A percentile compares a stretch with the other conserved stretches of the same genome.
Evolutionary conservation across 2,797 vertebrate genomes (phyloP).

Genomic region (Podargus strigoides): DNA sequence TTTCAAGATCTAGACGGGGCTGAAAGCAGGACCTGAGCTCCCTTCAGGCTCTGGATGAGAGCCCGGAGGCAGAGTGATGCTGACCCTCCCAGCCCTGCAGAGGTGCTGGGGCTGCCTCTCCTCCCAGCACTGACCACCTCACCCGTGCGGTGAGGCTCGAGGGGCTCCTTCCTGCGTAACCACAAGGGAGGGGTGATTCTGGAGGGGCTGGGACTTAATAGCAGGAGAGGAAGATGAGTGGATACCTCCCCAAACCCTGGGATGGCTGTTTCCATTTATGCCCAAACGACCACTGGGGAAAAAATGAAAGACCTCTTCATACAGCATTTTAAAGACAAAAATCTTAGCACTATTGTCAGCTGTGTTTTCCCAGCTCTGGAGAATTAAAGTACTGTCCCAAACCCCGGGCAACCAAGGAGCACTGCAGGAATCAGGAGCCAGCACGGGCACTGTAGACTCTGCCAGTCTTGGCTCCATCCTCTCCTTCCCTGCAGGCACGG

Average conservation of each 20-base stretch:
- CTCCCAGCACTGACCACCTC: not conserved
- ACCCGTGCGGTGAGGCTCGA: fast-evolving
- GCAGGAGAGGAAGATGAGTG: not conserved
- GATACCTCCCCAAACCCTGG: not conserved
- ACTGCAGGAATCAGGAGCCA: not conserved
- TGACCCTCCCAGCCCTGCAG: not conserved
- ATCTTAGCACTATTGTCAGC: not conserved
- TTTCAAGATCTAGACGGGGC: not conserved
- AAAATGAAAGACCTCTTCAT: not conserved
- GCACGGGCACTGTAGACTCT: not conserved
- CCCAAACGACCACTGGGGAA: not conserved
- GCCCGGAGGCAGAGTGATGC: fast-evolving
- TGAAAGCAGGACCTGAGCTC: not conserved
- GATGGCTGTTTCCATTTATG: not conserved
- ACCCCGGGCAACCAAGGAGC: fast-evolving
- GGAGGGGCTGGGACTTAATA: not conserved
- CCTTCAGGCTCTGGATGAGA: not conserved
- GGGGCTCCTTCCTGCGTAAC: not conserved
- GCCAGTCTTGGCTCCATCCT: not conserved
- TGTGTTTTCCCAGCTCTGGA: not conserved
- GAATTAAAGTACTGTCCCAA: not conserved
- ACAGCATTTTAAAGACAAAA: not conserved
- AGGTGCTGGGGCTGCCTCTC: not conserved
- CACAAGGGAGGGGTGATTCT: not conserved
- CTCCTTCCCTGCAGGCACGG: not conserved